phyloP scores from a whole-genome alignment of 2,113 vertebrate genomes.

The Tachycineta bicolor region DNA sequence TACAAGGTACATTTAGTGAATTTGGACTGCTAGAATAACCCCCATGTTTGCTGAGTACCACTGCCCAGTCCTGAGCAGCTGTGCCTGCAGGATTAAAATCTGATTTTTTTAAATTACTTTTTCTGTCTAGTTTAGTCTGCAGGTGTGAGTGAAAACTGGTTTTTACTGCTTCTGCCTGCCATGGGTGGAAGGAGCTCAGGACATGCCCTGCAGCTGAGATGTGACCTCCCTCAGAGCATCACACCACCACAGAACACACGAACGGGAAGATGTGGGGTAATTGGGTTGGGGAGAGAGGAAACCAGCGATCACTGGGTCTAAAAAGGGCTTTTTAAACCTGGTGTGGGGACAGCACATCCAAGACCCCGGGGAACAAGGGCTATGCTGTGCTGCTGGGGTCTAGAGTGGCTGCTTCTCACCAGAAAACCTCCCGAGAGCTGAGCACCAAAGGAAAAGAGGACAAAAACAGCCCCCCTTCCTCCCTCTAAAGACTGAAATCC shows the following conservation, averaged over 20 bases:
- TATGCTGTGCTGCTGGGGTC: background rate
- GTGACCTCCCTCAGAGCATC: background rate
- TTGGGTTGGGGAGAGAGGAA: background rate
- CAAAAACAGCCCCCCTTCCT: background rate
- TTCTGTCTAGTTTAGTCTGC: background rate
- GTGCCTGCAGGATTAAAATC: background rate
- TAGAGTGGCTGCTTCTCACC: background rate
- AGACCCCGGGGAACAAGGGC: rapidly evolving
- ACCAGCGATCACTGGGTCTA: background rate
- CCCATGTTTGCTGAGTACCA: background rate
- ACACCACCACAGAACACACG: background rate
- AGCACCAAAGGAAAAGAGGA: background rate
- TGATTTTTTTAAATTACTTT: background rate
- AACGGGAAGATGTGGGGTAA: background rate
- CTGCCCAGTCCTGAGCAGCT: background rate
- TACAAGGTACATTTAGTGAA: background rate
- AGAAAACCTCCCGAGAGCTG: background rate
- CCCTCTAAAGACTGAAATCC: background rate
- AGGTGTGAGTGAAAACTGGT: background rate
- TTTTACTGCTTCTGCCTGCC: background rate
- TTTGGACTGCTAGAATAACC: background rate
- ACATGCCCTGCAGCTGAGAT: background rate
- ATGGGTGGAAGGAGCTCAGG: background rate
- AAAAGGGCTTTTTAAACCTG: background rate
- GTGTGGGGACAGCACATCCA: background rate